These are phyloP conservation scores for Gasterosteus nipponicus DNA, from an alignment of 2,113 vertebrate species.

Conservation along the genomic window DNA sequence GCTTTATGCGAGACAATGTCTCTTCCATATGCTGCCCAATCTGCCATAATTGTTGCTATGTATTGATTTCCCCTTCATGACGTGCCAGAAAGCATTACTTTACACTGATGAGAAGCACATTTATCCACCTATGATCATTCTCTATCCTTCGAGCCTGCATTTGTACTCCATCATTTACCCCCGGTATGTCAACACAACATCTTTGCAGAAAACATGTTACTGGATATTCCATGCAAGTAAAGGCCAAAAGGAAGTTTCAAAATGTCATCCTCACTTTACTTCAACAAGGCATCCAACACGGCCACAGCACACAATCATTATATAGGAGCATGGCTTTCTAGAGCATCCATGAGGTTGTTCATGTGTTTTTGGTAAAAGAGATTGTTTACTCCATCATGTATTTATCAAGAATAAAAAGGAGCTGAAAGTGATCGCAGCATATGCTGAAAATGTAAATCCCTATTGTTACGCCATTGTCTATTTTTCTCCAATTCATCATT, in stretches of 20 bases:
- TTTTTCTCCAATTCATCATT: neutral
- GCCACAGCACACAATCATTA: neutral
- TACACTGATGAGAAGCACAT: conserved; percentile 13
- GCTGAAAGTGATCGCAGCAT: no score
- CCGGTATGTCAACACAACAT: neutral
- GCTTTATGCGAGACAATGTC: conserved; percentile 52
- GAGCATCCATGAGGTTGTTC: neutral
- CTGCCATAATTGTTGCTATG: conserved; percentile 34
- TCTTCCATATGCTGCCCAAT: conserved; percentile 7
- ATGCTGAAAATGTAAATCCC: neutral
- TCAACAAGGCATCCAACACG: neutral
- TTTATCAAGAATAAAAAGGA: neutral
- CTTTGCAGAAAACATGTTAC: neutral
- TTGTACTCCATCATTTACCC: neutral
- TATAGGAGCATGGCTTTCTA: neutral
- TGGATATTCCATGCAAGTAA: neutral
- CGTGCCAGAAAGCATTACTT: conserved; percentile 35
- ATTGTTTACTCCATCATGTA: neutral
- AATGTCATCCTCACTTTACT: neutral
- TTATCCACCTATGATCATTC: conserved; percentile 11
- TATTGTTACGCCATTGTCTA: neutral
- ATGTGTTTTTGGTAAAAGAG: neutral
- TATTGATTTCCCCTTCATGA: conserved; percentile 57
- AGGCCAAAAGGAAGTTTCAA: neutral
- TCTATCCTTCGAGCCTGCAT: neutral